Evolutionary conservation across 2,113 vertebrate genomes (phyloP).

Genomic region (Cyphomyrus plagiostoma): DNA sequence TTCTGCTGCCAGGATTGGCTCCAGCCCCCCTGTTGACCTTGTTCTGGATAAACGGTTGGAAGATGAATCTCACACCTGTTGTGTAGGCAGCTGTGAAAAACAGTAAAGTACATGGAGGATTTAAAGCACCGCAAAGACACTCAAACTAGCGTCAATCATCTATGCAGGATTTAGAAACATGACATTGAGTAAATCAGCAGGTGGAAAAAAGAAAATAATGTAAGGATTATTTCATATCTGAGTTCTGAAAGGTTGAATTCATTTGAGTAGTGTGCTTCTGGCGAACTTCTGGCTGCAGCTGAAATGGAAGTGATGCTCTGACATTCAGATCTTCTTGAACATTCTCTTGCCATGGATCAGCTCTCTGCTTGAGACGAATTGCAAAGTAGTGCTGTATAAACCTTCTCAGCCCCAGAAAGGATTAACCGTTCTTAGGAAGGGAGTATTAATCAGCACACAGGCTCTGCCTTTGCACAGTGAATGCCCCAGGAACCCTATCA

Average conservation of each 20-base stretch:
- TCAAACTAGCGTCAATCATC: not conserved
- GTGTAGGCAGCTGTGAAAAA: not conserved
- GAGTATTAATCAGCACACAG: conserved; percentile 4
- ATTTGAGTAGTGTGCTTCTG: not conserved
- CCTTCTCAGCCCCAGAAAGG: not conserved
- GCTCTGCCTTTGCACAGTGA: not conserved
- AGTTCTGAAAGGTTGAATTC: not conserved
- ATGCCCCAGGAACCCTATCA: not conserved
- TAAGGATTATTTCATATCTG: not conserved
- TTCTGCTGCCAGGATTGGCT: not conserved
- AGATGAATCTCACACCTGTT: not conserved
- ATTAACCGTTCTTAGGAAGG: not conserved
- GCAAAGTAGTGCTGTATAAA: not conserved
- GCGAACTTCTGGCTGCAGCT: not conserved
- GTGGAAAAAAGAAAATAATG: not conserved
- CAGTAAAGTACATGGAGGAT: not conserved
- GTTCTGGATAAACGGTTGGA: not conserved
- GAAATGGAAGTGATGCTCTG: not conserved
- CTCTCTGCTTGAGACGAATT: not conserved
- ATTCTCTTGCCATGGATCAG: not conserved
- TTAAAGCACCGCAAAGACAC: not conserved
- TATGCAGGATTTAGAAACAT: not conserved
- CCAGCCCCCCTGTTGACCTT: not conserved
- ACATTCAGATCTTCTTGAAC: not conserved
- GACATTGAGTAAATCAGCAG: not conserved